These are phyloP conservation scores for Arenaria interpres DNA, from an alignment of 2,113 vertebrate species.

Conservation along the genomic window DNA sequence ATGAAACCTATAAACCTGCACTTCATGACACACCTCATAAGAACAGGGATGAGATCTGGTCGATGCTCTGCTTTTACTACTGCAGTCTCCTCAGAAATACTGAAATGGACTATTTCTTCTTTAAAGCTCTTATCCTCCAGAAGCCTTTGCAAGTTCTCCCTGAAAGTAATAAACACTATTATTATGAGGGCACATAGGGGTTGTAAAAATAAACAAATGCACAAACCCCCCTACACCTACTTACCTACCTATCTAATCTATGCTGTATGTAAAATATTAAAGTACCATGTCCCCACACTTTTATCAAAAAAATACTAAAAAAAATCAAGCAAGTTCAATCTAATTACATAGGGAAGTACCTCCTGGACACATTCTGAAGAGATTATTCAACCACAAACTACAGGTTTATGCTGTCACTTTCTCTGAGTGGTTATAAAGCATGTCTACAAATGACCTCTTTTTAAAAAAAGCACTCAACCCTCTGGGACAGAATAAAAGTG, in stretches of 20 bases:
- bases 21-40: constrained; percentile 88
- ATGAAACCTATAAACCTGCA: neutral
- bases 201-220: neutral
- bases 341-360: neutral
- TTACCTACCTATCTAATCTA: neutral
- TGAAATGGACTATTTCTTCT: constrained; percentile 94
- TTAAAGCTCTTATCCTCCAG: constrained; percentile 95
- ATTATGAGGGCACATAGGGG: neutral
- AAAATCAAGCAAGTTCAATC: neutral
- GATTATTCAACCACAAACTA: neutral
- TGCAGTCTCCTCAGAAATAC: constrained; percentile 87
- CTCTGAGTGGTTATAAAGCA: neutral
- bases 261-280: neutral
- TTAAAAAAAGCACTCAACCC: neutral
- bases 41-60: constrained; percentile 84
- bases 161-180: constrained; percentile 59
- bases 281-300: neutral
- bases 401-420: neutral
- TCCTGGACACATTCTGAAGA: neutral
- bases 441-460: neutral
- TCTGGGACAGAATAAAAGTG: neutral
- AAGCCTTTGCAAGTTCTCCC: constrained; percentile 90
- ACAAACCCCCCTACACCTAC: neutral
- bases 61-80: constrained; percentile 87
- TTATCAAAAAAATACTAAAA: neutral